Evolutionary conservation across 2,113 vertebrate genomes (phyloP).

Genomic region (Myrmophylax atrothorax): DNA sequence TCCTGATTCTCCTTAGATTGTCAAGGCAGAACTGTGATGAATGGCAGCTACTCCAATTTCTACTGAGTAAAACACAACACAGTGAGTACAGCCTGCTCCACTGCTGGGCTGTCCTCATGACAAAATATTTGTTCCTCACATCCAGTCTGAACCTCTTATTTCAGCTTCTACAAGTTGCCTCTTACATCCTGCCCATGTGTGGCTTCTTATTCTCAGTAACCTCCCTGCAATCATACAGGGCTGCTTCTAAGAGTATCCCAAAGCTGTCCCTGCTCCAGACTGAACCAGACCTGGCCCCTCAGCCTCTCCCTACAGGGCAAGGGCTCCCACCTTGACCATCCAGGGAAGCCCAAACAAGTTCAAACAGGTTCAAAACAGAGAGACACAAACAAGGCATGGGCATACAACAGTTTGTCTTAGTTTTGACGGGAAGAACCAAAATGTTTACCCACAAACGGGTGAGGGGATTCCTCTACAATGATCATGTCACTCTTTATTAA

Average conservation of each 20-base stretch:
- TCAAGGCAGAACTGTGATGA: not conserved
- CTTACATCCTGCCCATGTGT: rapidly evolving
- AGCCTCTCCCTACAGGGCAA: not conserved
- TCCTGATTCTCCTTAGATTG: not conserved
- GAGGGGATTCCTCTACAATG: too few relatives aligned
- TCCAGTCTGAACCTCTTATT: not conserved
- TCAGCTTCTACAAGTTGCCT: not conserved
- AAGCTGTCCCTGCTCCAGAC: not conserved
- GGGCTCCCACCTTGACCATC: not conserved
- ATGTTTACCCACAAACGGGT: too few relatives aligned
- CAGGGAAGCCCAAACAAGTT: not conserved
- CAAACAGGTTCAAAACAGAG: not conserved
- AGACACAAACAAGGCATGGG: not conserved
- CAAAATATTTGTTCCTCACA: not conserved
- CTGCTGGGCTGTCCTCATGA: not conserved
- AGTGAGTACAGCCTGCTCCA: rapidly evolving
- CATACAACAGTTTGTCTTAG: not conserved
- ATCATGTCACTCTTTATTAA: too few relatives aligned
- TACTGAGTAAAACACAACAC: not conserved
- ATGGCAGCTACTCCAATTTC: not conserved
- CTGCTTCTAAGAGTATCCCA: not conserved
- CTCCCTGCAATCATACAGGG: rapidly evolving
- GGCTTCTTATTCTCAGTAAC: rapidly evolving
- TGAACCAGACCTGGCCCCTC: not conserved
- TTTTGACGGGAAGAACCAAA: too few relatives aligned